A percentile compares a stretch with the other conserved stretches of the same genome.
phyloP scores from a whole-genome alignment of 2,797 vertebrate species.

The Xyrichtys novacula region DNA sequence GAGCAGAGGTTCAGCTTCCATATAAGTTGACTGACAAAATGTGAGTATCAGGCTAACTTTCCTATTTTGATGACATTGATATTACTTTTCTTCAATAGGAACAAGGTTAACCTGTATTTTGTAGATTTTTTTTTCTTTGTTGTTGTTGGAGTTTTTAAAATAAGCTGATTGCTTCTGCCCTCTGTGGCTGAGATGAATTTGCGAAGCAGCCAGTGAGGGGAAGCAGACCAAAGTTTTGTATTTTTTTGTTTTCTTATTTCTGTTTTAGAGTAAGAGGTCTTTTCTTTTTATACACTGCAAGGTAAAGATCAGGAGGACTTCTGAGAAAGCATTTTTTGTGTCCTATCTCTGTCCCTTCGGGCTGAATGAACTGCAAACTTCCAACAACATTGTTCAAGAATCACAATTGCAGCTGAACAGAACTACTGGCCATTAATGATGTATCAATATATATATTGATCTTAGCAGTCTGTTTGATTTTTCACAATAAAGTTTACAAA shows the following conservation, averaged over 20 bases:
- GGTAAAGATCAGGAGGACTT: conserved; percentile 65
- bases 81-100: conserved; percentile 77
- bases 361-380: conserved; percentile 71
- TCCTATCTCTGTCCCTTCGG: conserved; percentile 61
- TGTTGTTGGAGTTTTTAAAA: conserved; percentile 69
- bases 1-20: conserved; percentile 77
- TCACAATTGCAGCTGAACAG: conserved; percentile 83
- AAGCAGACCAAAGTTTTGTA: conserved; percentile 91
- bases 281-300: conserved; percentile 71
- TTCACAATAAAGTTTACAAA: conserved; percentile 89
- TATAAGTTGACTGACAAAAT: conserved; percentile 78
- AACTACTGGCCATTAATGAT: conserved; percentile 87
- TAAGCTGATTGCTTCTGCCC: conserved; percentile 71
- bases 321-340: conserved; percentile 54
- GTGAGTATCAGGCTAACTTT: conserved; percentile 82
- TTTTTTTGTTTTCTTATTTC: conserved; percentile 84
- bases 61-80: conserved; percentile 70
- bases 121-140: conserved; percentile 68
- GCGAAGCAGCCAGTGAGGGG: conserved; percentile 78
- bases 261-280: conserved; percentile 72
- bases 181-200: conserved; percentile 70
- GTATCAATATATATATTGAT: conserved; percentile 87
- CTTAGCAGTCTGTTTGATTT: conserved; percentile 88
- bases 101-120: conserved; percentile 80
- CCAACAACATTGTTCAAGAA: conserved; percentile 74